A percentile compares a stretch with the other conserved stretches of the same genome.
These are phyloP conservation scores for Mus pahari DNA, from an alignment of 2,113 vertebrate genomes.

Conservation along the genomic window DNA sequence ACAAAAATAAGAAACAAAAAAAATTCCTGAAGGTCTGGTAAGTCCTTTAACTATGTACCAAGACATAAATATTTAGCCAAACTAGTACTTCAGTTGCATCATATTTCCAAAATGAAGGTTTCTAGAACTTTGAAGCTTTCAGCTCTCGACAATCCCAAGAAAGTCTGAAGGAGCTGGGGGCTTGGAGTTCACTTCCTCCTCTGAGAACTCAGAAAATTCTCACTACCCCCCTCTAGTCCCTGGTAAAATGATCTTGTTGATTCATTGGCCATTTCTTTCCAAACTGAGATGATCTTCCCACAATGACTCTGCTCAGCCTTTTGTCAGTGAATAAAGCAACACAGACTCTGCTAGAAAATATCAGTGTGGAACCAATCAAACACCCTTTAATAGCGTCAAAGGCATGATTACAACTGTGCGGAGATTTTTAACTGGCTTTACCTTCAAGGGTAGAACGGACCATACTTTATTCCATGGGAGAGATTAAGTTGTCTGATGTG, in stretches of 20 bases:
- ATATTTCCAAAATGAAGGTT: conserved; percentile 78
- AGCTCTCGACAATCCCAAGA: conserved; percentile 68
- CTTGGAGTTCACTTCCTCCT: conserved; percentile 60
- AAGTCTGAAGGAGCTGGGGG: conserved; percentile 56
- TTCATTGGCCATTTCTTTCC: conserved; percentile 15
- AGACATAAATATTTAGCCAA: conserved; percentile 86
- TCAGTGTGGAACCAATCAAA: neutral
- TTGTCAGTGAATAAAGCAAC: conserved; percentile 45
- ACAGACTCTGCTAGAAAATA: neutral
- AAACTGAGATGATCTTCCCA: neutral
- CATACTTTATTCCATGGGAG: neutral
- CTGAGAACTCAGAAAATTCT: conserved; percentile 58
- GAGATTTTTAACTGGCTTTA: neutral
- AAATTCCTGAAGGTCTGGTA: conserved; percentile 84
- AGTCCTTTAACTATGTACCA: conserved; percentile 83
- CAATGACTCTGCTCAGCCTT: neutral
- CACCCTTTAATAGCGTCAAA: neutral
- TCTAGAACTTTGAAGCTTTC: conserved; percentile 81
- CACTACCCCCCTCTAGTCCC: conserved; percentile 40
- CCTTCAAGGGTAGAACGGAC: neutral
- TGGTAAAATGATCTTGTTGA: conserved; percentile 43
- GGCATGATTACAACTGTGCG: neutral
- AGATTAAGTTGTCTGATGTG: neutral
- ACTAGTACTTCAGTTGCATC: conserved; percentile 74
- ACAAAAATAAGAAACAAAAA: conserved; percentile 85